Evolutionary conservation across 2,113 vertebrate species (phyloP).

Genomic region (Coptodon rendalli): DNA sequence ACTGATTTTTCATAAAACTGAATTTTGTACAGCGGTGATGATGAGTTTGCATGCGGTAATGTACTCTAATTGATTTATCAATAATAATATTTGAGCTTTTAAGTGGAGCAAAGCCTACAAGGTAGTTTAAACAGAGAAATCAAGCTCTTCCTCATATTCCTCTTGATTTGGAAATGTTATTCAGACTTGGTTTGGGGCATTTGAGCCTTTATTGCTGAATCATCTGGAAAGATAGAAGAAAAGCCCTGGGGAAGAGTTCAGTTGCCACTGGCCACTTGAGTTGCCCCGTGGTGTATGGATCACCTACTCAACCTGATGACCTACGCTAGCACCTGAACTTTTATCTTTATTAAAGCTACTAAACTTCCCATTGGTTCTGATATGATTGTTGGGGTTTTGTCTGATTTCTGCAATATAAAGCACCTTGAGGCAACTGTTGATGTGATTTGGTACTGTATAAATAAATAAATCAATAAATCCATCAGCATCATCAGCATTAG

Average conservation of each 20-base stretch:
- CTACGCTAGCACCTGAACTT: neutral
- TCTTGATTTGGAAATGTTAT: neutral
- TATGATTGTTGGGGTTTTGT: neutral
- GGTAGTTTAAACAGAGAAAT: neutral
- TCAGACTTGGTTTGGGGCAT: neutral
- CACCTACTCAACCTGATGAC: neutral
- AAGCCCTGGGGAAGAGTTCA: neutral
- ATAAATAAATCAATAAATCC: rapidly evolving
- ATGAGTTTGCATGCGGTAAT: neutral
- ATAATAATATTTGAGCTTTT: neutral
- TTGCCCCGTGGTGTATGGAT: neutral
- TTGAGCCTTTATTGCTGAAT: neutral
- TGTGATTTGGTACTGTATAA: neutral
- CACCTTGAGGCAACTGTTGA: neutral
- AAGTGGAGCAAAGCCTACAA: neutral
- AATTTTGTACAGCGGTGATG: neutral
- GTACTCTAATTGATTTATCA: neutral
- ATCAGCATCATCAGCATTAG: rapidly evolving
- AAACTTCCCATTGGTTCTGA: neutral
- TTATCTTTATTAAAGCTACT: neutral
- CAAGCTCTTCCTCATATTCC: neutral
- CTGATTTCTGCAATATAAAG: neutral
- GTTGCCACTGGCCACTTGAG: neutral
- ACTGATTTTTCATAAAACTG: neutral
- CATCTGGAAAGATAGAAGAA: neutral